These are phyloP conservation scores for Calliopum simillimum DNA, from an alignment of 2,888 invertebrate species.

Conservation along the genomic window DNA sequence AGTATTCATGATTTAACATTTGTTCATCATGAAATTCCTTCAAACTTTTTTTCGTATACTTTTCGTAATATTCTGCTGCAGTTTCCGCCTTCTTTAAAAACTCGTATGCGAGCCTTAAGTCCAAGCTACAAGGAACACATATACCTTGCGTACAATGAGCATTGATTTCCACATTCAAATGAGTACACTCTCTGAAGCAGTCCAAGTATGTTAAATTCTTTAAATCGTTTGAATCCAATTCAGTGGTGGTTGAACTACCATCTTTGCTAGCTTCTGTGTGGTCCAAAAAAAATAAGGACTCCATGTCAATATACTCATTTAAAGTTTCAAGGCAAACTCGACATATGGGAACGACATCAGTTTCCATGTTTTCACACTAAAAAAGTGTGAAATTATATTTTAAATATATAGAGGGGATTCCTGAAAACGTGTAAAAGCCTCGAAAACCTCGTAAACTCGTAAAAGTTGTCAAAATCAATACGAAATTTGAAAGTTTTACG, in stretches of 20 bases:
- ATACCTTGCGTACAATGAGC: conserved; percentile 44
- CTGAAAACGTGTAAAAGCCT: too few relatives aligned
- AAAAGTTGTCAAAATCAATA: too few relatives aligned
- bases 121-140: conserved; percentile 47
- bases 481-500: too few relatives aligned
- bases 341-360: conserved; percentile 44
- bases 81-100: conserved; percentile 48
- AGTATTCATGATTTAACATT: too few relatives aligned
- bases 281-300: conserved; percentile 45
- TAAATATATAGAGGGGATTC: too few relatives aligned
- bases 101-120: conserved; percentile 48
- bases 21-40: not conserved
- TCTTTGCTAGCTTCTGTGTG: not conserved
- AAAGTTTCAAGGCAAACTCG: conserved; percentile 50
- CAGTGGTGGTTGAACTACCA: not conserved
- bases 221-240: not conserved
- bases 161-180: conserved; percentile 39
- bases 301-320: conserved; percentile 48
- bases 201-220: conserved; percentile 48
- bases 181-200: conserved; percentile 50
- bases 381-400: too few relatives aligned
- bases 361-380: too few relatives aligned
- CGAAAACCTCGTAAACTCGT: too few relatives aligned
- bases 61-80: conserved; percentile 45
- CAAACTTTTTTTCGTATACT: conserved; percentile 10